A percentile compares a stretch with the other conserved stretches of the same genome.
phyloP scores from a whole-genome alignment of 1,140 invertebrate genomes.

The Coenobita brevimanus region DNA sequence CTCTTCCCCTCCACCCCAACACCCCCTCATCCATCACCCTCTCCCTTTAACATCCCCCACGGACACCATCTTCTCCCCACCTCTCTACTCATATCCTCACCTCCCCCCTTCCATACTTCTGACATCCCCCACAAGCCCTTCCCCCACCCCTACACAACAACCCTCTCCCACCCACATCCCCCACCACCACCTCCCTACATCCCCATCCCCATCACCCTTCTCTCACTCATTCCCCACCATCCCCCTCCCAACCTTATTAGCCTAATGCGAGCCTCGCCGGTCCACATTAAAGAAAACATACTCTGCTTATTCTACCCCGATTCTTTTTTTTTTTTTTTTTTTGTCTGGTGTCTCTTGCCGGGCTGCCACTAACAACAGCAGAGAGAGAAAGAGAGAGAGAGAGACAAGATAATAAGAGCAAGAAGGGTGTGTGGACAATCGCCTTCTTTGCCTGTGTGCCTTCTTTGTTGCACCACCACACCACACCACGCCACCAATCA shows the following conservation, averaged over 20 bases:
- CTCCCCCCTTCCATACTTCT: too few species aligned
- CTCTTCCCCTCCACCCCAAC: background rate
- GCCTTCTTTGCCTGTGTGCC: too few species aligned
- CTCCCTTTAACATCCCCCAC: too few species aligned
- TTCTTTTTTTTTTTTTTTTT: background rate
- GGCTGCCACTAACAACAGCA: constrained; percentile 18
- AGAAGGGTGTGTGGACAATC: too few species aligned
- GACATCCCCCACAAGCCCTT: background rate
- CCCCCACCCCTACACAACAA: background rate
- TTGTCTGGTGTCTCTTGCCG: background rate
- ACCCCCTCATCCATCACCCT: background rate
- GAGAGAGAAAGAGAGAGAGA: background rate
- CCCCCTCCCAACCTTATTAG: too few species aligned
- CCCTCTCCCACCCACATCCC: too few species aligned
- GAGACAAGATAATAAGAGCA: too few species aligned
- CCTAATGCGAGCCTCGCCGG: background rate
- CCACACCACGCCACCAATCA: background rate
- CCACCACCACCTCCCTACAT: background rate
- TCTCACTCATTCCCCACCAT: too few species aligned
- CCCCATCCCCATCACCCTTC: too few species aligned
- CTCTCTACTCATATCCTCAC: background rate
- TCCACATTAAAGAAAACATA: background rate
- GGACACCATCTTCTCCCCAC: background rate
- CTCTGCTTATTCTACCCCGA: background rate
- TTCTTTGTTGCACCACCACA: background rate